phyloP scores from a whole-genome alignment of 1,140 invertebrate species.

The Drosophila watanabei region DNA sequence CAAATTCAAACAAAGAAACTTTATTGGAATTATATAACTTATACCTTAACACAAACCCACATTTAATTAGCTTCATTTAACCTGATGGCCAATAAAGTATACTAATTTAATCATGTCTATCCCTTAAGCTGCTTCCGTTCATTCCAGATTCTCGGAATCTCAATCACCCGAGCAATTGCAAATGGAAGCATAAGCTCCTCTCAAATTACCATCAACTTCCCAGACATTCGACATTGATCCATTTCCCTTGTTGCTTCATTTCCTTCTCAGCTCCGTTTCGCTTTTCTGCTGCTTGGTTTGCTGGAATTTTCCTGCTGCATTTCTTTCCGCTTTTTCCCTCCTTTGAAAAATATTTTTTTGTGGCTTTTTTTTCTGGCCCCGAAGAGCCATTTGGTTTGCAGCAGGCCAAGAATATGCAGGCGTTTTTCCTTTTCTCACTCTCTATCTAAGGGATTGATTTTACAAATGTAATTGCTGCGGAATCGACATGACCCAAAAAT shows the following conservation, averaged over 20 bases:
- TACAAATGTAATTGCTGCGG: constrained; percentile 38
- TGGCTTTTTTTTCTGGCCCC: constrained; percentile 30
- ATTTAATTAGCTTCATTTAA: constrained; percentile 5
- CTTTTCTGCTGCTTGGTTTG: neutral
- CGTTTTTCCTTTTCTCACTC: neutral
- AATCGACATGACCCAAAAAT: constrained; percentile 26
- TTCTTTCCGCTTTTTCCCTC: constrained; percentile 1
- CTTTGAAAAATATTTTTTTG: constrained; percentile 21
- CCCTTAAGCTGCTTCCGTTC: constrained; percentile 38
- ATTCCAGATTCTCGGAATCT: constrained; percentile 13
- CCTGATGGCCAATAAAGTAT: neutral
- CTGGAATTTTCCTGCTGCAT: constrained; percentile 35
- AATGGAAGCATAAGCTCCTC: constrained; percentile 42
- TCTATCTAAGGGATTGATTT: constrained; percentile 30
- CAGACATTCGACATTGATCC: constrained; percentile 52
- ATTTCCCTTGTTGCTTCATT: constrained; percentile 39
- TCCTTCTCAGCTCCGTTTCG: constrained; percentile 13
- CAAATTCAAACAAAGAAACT: too few species aligned
- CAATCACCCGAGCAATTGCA: constrained; percentile 41
- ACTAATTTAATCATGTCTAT: constrained; percentile 37
- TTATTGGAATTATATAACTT: neutral
- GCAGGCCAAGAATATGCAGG: constrained; percentile 14
- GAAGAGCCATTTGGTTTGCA: constrained; percentile 28
- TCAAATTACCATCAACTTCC: constrained; percentile 44
- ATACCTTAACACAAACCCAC: neutral